Conservation (phyloP, 2,797 vertebrate species). For the Salmo trutta region DNA sequence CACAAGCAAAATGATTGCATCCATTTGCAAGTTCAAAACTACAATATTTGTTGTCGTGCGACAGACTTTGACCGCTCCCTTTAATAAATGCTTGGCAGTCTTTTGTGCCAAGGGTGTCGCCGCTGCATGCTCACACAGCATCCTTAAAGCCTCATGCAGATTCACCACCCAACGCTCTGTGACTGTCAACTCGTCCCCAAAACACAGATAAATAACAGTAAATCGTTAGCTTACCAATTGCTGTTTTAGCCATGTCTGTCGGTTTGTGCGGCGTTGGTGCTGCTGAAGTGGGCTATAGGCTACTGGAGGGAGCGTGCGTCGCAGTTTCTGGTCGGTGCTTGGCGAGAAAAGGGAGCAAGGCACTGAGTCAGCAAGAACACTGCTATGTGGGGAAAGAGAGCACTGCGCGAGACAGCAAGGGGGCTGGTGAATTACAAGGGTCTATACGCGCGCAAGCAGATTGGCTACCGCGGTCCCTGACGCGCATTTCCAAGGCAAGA, state of each 20-base stretch:
- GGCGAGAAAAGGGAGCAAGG: constrained; percentile 73
- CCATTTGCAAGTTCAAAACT: background rate
- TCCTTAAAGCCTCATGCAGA: constrained; percentile 47
- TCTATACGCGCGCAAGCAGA: constrained; percentile 48
- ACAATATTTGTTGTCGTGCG: constrained; percentile 37
- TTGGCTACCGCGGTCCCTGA: constrained; percentile 53
- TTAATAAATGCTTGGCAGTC: constrained; percentile 60
- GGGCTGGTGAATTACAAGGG: constrained; percentile 60
- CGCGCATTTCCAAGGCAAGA: constrained; percentile 45
- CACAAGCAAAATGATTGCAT: background rate
- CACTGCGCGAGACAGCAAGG: constrained; percentile 47
- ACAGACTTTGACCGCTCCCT: constrained; percentile 70
- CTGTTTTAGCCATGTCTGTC: constrained; percentile 78
- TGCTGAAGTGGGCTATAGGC: constrained; percentile 32
- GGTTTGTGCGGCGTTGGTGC: constrained; percentile 31
- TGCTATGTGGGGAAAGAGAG: constrained; percentile 38
- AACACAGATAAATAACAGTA: constrained; percentile 13
- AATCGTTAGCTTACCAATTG: constrained; percentile 73
- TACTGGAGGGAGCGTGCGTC: constrained; percentile 57
- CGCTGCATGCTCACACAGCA: constrained; percentile 27
- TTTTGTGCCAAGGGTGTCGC: constrained; percentile 78
- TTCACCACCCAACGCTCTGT: background rate
- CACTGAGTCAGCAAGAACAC: constrained; percentile 81
- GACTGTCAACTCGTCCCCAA: background rate
- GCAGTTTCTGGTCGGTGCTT: constrained; percentile 62